Evolutionary conservation across 2,888 invertebrate genomes (phyloP), one percentile per base, ranked within the genome.

Genomic region (Synergus japonicus): DNA sequence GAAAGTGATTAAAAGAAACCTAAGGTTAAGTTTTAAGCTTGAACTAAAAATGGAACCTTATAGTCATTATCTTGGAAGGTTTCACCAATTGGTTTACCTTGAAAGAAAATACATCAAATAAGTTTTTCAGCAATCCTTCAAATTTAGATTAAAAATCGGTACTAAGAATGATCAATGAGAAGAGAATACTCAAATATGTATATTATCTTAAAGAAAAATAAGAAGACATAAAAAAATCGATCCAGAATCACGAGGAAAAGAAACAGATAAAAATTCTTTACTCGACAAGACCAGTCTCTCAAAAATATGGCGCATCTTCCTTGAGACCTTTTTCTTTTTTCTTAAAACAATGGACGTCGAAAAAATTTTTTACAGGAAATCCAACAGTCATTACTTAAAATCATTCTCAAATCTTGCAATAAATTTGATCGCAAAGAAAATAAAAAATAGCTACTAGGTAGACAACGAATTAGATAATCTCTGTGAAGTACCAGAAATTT

Each of bases 61-160:
- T 54, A 37, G 43, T 73, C 37, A 73, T 41, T 54, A 73, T 54
- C 54, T 73, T 73, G 41, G 37, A 73, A 29, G 73, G 73, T 73
- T 73, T 73, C 73, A 58, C n/a, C 54, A 29, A 37, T 54, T 73
- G 73, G 54, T 58, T 73, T 37, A 58, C 49, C 73, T 69, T 49
- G 73, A 54, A 37, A 18, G 54, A 49, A 73, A 73, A 73, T 73
- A 54, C 5, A 13, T 2, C 13, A 63, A 12, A 29, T 29, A 13
- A 63, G 13, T 63, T 63, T 63, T 63, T 63, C 18, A 22, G 22
- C 29, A 22, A 58, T 58, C 8, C 18, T 9, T 10, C 2, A 58
- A 18, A 10, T 58, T 9, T 18, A 18, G 4, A 18, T 9, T 18
- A 10, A 58, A 3, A 58, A 58, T 58, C 58, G 3, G 18, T 9